Conservation (phyloP, 2,113 vertebrate species). For the Psilopogon haemacephalus region DNA sequence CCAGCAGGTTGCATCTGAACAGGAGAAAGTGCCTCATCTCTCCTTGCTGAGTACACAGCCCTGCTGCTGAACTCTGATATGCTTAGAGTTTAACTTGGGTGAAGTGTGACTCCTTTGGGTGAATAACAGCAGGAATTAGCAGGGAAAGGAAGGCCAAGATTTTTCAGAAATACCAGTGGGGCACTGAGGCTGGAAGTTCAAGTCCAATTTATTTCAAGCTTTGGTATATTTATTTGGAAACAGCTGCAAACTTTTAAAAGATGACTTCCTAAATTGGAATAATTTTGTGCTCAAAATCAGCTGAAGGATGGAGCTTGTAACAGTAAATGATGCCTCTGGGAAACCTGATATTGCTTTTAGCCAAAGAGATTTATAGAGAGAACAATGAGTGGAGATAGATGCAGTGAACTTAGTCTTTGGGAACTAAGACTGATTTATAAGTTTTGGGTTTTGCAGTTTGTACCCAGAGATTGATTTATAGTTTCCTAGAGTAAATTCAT, state of each 20-base stretch:
- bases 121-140: neutral
- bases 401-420: slow-evolving; percentile 55
- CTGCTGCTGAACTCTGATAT: too few species aligned
- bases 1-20: too few species aligned
- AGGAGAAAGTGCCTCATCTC: neutral
- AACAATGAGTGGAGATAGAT: slow-evolving; percentile 65
- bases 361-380: slow-evolving; percentile 66
- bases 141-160: neutral
- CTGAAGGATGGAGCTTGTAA: slow-evolving; percentile 18
- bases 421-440: slow-evolving; percentile 33
- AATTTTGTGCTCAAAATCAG: slow-evolving; percentile 1
- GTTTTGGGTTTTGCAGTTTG: slow-evolving; percentile 41
- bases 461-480: slow-evolving; percentile 60
- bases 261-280: neutral
- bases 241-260: neutral
- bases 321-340: slow-evolving; percentile 46
- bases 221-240: neutral
- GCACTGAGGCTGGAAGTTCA: neutral
- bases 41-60: neutral
- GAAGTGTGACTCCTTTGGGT: neutral
- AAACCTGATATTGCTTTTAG: slow-evolving; percentile 40
- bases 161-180: neutral
- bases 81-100: neutral
- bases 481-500: slow-evolving; percentile 54
- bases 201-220: neutral